These are phyloP conservation scores for Osmerus mordax DNA, from an alignment of 2,113 vertebrate genomes.

Conservation along the genomic window DNA sequence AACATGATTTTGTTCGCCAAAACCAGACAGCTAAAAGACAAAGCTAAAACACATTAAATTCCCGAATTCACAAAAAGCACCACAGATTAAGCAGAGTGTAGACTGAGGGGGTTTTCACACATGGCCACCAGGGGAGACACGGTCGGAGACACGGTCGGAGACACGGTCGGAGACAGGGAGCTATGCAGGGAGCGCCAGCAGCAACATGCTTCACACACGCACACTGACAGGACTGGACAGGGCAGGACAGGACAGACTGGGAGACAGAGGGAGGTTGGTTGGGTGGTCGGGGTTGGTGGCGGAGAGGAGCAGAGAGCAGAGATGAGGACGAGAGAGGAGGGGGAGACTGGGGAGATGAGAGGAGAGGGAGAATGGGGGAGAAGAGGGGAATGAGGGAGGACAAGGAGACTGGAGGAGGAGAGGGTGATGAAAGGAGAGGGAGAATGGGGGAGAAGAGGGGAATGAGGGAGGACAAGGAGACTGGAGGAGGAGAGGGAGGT, in stretches of 20 bases:
- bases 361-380: constrained; percentile 37
- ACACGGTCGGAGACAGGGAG: neutral
- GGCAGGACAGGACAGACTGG: constrained; percentile 46
- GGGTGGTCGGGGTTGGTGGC: constrained; percentile 21
- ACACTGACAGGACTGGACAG: constrained; percentile 36
- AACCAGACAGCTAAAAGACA: no score
- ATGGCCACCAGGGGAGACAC: neutral
- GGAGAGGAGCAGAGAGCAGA: neutral
- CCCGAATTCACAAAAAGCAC: no score
- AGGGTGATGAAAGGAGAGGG: constrained; percentile 49
- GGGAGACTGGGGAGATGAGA: constrained; percentile 13
- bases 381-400: neutral
- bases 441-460: constrained; percentile 8
- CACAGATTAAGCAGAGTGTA: no score
- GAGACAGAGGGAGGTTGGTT: constrained; percentile 37
- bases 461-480: constrained; percentile 3
- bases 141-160: neutral
- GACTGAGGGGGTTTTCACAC: no score
- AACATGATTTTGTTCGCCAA: no score
- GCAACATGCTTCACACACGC: constrained; percentile 44
- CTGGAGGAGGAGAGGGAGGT: constrained; percentile 38
- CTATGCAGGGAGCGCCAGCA: neutral
- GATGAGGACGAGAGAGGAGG: neutral
- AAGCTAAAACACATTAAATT: no score
- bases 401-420: constrained; percentile 26